Evolutionary conservation across 2,113 vertebrate genomes (phyloP).

Genomic region (Scophthalmus maximus): DNA sequence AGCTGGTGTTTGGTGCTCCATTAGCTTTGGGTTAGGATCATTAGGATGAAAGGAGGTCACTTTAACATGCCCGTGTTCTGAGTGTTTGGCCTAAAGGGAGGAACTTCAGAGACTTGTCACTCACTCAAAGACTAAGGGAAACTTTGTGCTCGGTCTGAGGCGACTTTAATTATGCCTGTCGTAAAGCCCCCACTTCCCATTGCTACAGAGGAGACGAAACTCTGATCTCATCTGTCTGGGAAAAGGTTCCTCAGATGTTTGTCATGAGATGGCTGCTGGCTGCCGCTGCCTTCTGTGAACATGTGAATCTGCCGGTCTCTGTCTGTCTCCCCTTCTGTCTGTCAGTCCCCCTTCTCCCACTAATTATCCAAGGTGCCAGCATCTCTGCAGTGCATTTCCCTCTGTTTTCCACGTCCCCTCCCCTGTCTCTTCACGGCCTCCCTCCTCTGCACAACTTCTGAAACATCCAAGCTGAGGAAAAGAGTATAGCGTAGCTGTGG

Average conservation of each 20-base stretch:
- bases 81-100: conserved; percentile 61
- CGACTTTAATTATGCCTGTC: conserved; percentile 75
- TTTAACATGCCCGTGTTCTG: conserved; percentile 59
- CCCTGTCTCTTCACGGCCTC: neutral
- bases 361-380: conserved; percentile 57
- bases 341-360: conserved; percentile 36
- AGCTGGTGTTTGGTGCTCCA: conserved; percentile 72
- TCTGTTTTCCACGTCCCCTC: neutral
- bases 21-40: conserved; percentile 75
- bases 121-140: conserved; percentile 66
- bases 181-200: conserved; percentile 49
- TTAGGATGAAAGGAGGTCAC: conserved; percentile 75
- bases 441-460: conserved; percentile 20
- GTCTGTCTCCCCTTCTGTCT: conserved; percentile 41
- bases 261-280: conserved; percentile 67
- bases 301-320: conserved; percentile 51
- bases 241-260: conserved; percentile 78
- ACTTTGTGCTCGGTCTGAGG: conserved; percentile 62
- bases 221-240: conserved; percentile 75
- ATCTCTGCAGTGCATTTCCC: conserved; percentile 30
- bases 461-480: conserved; percentile 8
- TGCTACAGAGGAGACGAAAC: conserved; percentile 60
- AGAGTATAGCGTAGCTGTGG: neutral
- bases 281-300: conserved; percentile 59
- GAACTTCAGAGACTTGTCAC: conserved; percentile 70